These are phyloP conservation scores for Paramormyrops hopkinsi DNA, from an alignment of 2,797 vertebrate genomes.

Conservation along the genomic window DNA sequence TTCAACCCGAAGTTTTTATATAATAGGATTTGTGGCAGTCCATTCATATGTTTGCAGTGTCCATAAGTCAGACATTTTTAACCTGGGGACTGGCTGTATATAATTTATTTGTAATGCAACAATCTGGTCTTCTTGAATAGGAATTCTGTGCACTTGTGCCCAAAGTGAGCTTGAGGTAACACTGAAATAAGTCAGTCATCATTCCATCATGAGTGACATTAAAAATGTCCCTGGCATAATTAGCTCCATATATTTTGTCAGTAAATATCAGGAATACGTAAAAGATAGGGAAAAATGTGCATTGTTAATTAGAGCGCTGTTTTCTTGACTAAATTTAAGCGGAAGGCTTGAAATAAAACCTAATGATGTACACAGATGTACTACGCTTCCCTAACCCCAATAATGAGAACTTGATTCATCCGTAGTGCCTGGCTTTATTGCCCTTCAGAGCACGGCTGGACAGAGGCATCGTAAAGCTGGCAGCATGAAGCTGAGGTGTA, in stretches of 20 bases:
- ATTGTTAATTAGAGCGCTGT: conserved; percentile 1
- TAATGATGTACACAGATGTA: conserved; percentile 26
- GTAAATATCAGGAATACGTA: neutral
- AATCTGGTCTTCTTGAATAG: neutral
- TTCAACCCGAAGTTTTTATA: neutral
- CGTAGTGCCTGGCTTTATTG: conserved; percentile 22
- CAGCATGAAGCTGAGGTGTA: conserved; percentile 14
- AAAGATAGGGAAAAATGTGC: neutral
- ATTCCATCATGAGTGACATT: neutral
- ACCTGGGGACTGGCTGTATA: neutral
- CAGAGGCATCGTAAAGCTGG: conserved; percentile 20
- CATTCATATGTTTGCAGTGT: neutral
- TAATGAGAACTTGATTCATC: conserved; percentile 29
- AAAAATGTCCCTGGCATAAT: neutral
- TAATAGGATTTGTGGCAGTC: neutral
- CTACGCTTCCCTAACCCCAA: conserved; percentile 20
- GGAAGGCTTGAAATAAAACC: conserved; percentile 25
- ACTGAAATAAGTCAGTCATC: neutral
- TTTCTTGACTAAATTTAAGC: conserved; percentile 22
- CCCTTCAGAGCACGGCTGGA: conserved; percentile 12
- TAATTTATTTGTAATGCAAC: neutral
- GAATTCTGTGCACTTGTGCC: neutral
- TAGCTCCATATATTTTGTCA: neutral
- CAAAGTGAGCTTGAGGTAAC: neutral
- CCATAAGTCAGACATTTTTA: neutral